Conservation (phyloP, 2,113 vertebrate species). For the Labeo rohita region DNA sequence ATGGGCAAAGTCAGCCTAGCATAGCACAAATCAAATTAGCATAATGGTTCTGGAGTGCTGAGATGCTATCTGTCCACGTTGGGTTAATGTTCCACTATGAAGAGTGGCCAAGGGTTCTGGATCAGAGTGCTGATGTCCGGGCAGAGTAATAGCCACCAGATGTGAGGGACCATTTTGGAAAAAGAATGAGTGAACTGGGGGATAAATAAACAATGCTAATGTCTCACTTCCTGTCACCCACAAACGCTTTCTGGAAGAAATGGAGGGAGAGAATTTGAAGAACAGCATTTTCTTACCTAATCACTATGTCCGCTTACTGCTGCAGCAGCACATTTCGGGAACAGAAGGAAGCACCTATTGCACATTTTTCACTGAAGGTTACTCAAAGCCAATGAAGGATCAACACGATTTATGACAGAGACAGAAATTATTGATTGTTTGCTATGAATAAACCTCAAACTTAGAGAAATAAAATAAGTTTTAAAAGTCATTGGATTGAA, state of each 20-base stretch:
- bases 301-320: conserved; percentile 19
- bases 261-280: conserved; percentile 11
- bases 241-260: neutral
- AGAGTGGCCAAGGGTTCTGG: conserved; percentile 12
- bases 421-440: conserved; percentile 34
- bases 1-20: conserved; percentile 27
- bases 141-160: conserved; percentile 48
- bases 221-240: conserved; percentile 40
- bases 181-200: conserved; percentile 35
- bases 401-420: conserved; percentile 29
- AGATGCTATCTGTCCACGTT: conserved; percentile 32
- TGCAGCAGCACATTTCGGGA: conserved; percentile 18
- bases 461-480: conserved; percentile 14
- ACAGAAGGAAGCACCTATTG: conserved; percentile 21
- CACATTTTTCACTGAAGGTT: conserved; percentile 34
- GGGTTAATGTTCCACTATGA: conserved; percentile 23
- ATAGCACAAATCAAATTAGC: conserved; percentile 38
- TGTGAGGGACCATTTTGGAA: conserved; percentile 37
- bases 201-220: conserved; percentile 44
- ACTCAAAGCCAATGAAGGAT: conserved; percentile 32
- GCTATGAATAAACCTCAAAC: conserved; percentile 23
- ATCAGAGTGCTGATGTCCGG: conserved; percentile 24
- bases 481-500: conserved; percentile 20
- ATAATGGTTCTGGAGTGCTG: conserved; percentile 34
- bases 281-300: conserved; percentile 25